Evolutionary conservation across 2,113 vertebrate genomes (phyloP).

Genomic region (Equus quagga): DNA sequence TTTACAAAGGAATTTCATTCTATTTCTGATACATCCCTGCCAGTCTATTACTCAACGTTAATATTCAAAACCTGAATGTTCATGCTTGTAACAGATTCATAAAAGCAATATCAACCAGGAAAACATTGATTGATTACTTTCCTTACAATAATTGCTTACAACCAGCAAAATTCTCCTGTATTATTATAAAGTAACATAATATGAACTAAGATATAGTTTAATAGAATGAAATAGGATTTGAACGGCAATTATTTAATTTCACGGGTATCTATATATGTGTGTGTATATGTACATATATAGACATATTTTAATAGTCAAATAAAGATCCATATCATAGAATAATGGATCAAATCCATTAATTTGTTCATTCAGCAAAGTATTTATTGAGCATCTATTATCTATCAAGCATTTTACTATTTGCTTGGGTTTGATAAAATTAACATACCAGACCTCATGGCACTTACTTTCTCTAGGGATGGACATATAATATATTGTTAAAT

Average conservation of each 20-base stretch:
- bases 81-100: background rate
- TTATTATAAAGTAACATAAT: background rate
- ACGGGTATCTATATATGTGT: accelerated
- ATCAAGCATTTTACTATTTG: background rate
- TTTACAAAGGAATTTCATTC: background rate
- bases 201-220: background rate
- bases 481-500: background rate
- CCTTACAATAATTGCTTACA: background rate
- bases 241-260: background rate
- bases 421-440: constrained; percentile 12
- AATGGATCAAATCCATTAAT: background rate
- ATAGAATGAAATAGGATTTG: background rate
- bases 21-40: background rate
- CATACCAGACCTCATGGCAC: background rate
- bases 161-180: background rate
- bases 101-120: background rate
- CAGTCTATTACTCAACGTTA: background rate
- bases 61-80: background rate
- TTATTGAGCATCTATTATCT: background rate
- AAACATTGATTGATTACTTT: background rate
- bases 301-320: background rate
- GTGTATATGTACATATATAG: background rate
- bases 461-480: background rate
- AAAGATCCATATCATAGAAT: background rate
- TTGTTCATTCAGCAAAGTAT: background rate